These are phyloP conservation scores for Heteromyza rotundicornis DNA, from an alignment of 2,888 invertebrate genomes.

Conservation along the genomic window DNA sequence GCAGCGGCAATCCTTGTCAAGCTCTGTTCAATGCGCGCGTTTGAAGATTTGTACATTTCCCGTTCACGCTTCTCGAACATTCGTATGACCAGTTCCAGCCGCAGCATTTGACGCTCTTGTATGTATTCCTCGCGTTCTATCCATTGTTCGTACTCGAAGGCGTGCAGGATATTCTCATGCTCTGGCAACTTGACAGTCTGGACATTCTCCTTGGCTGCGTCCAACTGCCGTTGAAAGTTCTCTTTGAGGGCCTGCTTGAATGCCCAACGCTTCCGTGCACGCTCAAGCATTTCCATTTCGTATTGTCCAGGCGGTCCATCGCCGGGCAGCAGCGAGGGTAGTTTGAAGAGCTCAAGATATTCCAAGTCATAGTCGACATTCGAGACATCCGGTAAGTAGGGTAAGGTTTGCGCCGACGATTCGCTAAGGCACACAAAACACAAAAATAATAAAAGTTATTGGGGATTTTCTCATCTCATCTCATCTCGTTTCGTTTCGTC, in stretches of 20 bases:
- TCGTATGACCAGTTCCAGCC: slow-evolving; percentile 65
- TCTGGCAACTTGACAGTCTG: slow-evolving; percentile 47
- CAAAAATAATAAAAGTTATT: no score
- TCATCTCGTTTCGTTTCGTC: no score
- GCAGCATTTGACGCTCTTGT: slow-evolving; percentile 72
- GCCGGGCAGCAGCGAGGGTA: slow-evolving; percentile 49
- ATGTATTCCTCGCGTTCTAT: slow-evolving; percentile 81
- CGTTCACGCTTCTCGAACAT: slow-evolving; percentile 69
- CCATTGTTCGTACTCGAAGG: slow-evolving; percentile 86
- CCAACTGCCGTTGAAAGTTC: slow-evolving; percentile 64
- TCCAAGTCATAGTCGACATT: slow-evolving; percentile 38
- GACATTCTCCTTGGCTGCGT: slow-evolving; percentile 63
- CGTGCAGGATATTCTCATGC: slow-evolving; percentile 71
- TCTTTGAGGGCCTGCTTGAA: slow-evolving; percentile 69
- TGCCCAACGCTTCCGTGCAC: slow-evolving; percentile 71
- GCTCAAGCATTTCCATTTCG: slow-evolving; percentile 68
- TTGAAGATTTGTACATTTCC: slow-evolving; percentile 46
- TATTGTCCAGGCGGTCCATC: slow-evolving; percentile 53
- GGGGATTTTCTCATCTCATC: no score
- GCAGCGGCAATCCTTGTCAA: slow-evolving; percentile 64
- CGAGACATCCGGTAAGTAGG: slow-evolving; percentile 52
- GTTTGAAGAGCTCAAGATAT: slow-evolving; percentile 50
- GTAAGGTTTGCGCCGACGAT: slow-evolving; percentile 58
- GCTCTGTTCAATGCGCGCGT: slow-evolving; percentile 65
- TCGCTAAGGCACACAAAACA: slow-evolving; percentile 47